phyloP scores from a whole-genome alignment of 1,140 invertebrate species.

The Drosophila kohkoa region DNA sequence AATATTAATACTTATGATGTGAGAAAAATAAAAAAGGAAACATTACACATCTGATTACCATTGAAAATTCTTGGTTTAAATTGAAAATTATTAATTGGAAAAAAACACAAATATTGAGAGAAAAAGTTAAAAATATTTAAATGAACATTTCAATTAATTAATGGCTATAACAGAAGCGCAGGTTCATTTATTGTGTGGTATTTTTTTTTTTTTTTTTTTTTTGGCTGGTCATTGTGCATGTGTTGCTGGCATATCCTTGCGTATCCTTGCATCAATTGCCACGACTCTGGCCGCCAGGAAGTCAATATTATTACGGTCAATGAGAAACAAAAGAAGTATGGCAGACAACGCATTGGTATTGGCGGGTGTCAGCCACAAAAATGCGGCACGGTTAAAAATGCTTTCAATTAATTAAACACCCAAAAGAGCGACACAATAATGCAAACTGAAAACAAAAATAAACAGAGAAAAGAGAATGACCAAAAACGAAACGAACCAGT shows the following conservation, averaged over 20 bases:
- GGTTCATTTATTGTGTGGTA: constrained; percentile 31
- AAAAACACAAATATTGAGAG: constrained; percentile 2
- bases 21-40: too few species aligned
- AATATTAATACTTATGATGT: too few species aligned
- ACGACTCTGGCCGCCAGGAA: constrained; percentile 51
- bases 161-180: constrained; percentile 12
- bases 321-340: constrained; percentile 43
- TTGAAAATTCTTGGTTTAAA: constrained; percentile 1
- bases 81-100: not conserved
- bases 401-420: constrained; percentile 83
- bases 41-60: not conserved
- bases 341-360: not conserved
- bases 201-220: constrained; percentile 13
- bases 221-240: not conserved
- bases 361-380: constrained; percentile 53
- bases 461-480: constrained; percentile 38
- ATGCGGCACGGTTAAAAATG: constrained; percentile 65
- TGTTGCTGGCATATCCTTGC: not conserved
- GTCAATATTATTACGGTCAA: constrained; percentile 73
- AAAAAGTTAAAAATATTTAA: constrained; percentile 16
- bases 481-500: constrained; percentile 21
- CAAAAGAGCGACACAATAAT: constrained; percentile 58
- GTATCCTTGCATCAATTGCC: constrained; percentile 8
- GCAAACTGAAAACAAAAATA: constrained; percentile 50
- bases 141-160: constrained; percentile 46